Evolutionary conservation across 2,888 invertebrate species (phyloP).

Genomic region (Rhagonycha lutea): DNA sequence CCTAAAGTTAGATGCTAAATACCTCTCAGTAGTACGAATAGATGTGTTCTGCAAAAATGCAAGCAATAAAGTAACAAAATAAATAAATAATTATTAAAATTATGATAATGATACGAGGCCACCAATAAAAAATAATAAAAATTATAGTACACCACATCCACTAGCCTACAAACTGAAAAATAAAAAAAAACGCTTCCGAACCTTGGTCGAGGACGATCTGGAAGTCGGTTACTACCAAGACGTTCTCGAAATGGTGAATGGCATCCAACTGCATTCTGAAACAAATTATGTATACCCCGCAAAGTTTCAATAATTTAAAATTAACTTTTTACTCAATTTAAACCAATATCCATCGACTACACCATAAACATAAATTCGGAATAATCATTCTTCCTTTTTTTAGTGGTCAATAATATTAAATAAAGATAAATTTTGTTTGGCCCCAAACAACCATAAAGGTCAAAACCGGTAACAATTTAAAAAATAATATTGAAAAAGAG

Average conservation of each 20-base stretch:
- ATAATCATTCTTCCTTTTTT: no score
- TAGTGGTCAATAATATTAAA: no score
- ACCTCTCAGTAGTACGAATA: conserved; percentile 52
- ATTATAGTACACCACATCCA: conserved; percentile 16
- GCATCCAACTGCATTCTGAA: conserved; percentile 63
- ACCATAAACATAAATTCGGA: no score
- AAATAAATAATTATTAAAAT: neutral
- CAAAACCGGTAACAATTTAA: no score
- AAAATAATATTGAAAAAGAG: no score
- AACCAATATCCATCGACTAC: no score
- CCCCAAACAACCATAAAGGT: no score
- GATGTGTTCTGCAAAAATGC: conserved; percentile 50
- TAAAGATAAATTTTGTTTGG: no score
- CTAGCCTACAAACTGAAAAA: conserved; percentile 16
- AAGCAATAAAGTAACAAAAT: conserved; percentile 35
- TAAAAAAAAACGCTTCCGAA: conserved; percentile 21
- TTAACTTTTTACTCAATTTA: no score
- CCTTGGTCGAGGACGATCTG: conserved; percentile 83
- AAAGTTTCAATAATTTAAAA: neutral
- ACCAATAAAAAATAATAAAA: neutral
- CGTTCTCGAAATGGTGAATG: conserved; percentile 89
- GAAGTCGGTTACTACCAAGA: conserved; percentile 84
- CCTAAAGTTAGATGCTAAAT: conserved; percentile 50
- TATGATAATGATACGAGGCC: neutral
- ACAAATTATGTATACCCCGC: conserved; percentile 36